A percentile compares a stretch with the other conserved stretches of the same genome.
Conservation (phyloP, 2,113 vertebrate genomes). For the Ondatra zibethicus region DNA sequence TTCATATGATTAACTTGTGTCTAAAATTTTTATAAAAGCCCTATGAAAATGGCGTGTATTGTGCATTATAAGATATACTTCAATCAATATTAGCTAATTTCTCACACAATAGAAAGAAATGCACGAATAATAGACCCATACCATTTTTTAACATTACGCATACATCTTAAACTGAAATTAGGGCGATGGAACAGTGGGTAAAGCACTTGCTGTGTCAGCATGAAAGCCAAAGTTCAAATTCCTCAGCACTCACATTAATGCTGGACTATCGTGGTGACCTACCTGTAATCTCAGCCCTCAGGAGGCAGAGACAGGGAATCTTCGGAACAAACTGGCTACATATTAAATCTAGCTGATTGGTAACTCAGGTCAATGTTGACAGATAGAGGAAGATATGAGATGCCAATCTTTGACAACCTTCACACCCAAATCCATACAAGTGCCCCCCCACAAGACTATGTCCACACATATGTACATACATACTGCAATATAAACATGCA, state of each 20-base stretch:
- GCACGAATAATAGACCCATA: not conserved
- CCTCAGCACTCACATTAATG: not conserved
- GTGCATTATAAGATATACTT: not conserved
- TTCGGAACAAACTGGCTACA: not conserved
- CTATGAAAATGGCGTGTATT: not conserved
- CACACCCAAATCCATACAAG: not conserved
- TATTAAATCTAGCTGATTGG: not conserved
- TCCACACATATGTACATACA: not conserved
- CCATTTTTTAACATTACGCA: not conserved
- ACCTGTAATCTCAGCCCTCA: not conserved
- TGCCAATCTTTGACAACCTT: not conserved
- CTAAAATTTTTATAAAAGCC: not conserved
- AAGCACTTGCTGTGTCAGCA: not conserved
- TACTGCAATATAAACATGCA: not conserved
- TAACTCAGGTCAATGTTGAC: not conserved
- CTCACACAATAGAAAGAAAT: not conserved
- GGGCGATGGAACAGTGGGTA: no score
- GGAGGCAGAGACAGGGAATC: not conserved
- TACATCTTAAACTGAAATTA: not conserved
- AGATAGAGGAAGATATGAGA: not conserved
- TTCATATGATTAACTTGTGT: not conserved
- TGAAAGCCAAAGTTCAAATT: not conserved
- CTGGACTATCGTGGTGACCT: not conserved
- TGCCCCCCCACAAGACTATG: not conserved
- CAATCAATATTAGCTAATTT: not conserved